phyloP scores from a whole-genome alignment of 2,888 invertebrate genomes.

The Gari tellinella region DNA sequence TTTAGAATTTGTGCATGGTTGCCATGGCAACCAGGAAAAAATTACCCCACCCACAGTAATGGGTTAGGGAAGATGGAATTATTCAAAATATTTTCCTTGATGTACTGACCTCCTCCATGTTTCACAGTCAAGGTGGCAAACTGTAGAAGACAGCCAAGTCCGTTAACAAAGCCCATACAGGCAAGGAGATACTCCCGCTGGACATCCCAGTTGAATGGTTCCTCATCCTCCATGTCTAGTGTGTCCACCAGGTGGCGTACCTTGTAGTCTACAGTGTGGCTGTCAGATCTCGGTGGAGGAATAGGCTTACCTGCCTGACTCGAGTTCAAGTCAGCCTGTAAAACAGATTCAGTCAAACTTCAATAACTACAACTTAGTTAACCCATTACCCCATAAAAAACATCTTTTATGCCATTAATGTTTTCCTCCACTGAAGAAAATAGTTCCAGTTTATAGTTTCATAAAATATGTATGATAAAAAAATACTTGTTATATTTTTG shows the following conservation, averaged over 20 bases:
- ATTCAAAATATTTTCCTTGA: too few relatives aligned
- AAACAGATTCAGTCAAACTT: background rate
- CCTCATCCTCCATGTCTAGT: constrained; percentile 62
- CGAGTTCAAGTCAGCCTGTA: constrained; percentile 9
- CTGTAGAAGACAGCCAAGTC: constrained; percentile 85
- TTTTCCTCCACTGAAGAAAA: too few relatives aligned
- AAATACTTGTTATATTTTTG: constrained; percentile 3
- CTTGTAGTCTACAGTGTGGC: constrained; percentile 12
- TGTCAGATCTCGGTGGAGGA: constrained; percentile 55
- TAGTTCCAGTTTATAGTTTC: too few relatives aligned
- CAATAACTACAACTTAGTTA: too few relatives aligned
- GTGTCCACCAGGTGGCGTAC: constrained; percentile 43
- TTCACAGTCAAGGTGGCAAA: constrained; percentile 90
- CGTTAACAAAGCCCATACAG: constrained; percentile 87
- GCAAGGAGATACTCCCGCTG: constrained; percentile 87
- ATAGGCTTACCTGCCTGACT: constrained; percentile 33
- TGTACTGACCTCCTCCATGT: constrained; percentile 83
- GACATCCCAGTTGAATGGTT: constrained; percentile 83
- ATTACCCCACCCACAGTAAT: too few relatives aligned
- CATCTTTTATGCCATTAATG: too few relatives aligned
- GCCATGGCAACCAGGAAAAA: too few relatives aligned
- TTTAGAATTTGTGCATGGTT: too few relatives aligned
- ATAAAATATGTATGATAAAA: background rate
- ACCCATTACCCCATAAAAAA: too few relatives aligned
- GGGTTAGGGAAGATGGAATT: too few relatives aligned